A percentile compares a stretch with the other conserved stretches of the same genome.
Evolutionary conservation across 2,797 vertebrate genomes (phyloP).

Genomic region (Myotis findleyi): DNA sequence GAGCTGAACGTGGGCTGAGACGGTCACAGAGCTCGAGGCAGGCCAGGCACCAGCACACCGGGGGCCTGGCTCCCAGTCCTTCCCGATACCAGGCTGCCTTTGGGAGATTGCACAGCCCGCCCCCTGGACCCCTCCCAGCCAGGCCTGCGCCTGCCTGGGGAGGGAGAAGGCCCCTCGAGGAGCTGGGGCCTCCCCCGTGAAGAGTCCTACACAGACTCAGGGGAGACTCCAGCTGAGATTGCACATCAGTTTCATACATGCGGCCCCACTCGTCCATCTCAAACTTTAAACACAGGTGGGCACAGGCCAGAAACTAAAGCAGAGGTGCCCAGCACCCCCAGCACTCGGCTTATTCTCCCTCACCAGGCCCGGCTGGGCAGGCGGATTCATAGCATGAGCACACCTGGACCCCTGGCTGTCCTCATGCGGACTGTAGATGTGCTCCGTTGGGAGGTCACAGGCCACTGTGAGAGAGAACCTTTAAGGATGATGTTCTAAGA

Average conservation of each 20-base stretch:
- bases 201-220: accelerated
- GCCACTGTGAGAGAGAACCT: not conserved
- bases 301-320: not conserved
- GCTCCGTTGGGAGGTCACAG: not conserved
- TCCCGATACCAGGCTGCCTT: not conserved
- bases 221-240: not conserved
- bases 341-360: not conserved
- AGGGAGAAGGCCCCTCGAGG: not conserved
- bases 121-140: not conserved
- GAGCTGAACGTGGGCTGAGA: not conserved
- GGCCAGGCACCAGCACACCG: accelerated
- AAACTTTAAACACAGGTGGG: not conserved
- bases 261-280: accelerated
- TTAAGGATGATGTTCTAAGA: not conserved
- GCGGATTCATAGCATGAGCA: not conserved
- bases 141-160: accelerated
- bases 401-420: no score
- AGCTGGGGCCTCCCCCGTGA: no score
- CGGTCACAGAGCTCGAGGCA: accelerated
- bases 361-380: not conserved
- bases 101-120: not conserved
- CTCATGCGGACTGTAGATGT: not conserved
- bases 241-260: accelerated
- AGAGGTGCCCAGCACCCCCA: no score
- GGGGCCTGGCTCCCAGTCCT: not conserved